phyloP scores from a whole-genome alignment of 2,113 vertebrate species.

The Bolborhynchus lineola region DNA sequence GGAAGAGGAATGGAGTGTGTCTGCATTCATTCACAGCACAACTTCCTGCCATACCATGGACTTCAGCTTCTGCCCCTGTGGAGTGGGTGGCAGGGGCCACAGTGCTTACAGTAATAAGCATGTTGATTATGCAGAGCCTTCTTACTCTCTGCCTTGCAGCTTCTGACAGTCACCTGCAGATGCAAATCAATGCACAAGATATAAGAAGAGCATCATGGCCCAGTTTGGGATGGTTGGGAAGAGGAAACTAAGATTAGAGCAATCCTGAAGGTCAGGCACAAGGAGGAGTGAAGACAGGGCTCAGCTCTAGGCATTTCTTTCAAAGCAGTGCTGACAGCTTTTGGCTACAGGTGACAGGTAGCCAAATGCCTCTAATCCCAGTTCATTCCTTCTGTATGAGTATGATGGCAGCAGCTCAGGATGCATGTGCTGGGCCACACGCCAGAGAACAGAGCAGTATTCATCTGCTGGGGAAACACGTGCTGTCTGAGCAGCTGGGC shows the following conservation, averaged over 20 bases:
- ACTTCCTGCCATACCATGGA: neutral
- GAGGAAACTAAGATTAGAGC: neutral
- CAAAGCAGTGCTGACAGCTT: neutral
- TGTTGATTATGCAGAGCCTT: rapidly evolving
- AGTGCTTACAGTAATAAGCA: neutral
- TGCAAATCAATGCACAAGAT: neutral
- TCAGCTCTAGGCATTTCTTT: neutral
- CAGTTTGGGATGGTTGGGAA: neutral
- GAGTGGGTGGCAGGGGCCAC: no score
- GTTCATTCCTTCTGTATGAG: neutral
- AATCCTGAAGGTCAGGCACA: neutral
- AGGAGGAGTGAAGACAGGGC: neutral
- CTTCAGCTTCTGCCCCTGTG: neutral
- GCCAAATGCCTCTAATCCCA: neutral
- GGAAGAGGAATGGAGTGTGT: neutral
- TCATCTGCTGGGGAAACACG: neutral
- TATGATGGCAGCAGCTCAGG: neutral
- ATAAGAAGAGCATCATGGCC: neutral
- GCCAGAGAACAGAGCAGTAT: neutral
- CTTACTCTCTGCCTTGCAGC: neutral
- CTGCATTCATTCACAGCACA: neutral
- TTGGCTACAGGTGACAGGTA: neutral
- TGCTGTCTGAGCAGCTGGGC: neutral
- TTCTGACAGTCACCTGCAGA: neutral
- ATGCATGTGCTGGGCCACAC: neutral